Base-by-base conservation (phyloP, 2,113 vertebrate species). In the Epinephelus fuscoguttatus region DNA sequence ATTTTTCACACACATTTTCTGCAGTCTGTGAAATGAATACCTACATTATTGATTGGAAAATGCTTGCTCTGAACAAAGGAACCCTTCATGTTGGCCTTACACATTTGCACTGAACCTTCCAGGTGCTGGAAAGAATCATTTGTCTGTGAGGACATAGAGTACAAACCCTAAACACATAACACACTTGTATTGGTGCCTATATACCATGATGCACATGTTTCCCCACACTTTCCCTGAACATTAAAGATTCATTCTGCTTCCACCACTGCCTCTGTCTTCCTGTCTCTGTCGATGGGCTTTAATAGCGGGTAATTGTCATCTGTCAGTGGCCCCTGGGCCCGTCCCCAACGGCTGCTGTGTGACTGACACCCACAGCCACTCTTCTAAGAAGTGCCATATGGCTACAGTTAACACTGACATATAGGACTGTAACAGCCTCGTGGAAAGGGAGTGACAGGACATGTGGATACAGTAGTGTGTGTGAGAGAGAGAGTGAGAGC, bases 291-390 rank as follows among this genome's bases (percentile, higher is more conserved):
- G 84, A 84, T 90, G 72, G 82, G 17, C 70, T 91, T 84, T 84
- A 93, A 93, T 84, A 87, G 61, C 55, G 66, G 76, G 91, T 92
- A 94, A 92, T 91, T 86, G 89, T 89, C 94, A 88, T 91, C 90
- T 89, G 91, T 91, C 90, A 87, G 52, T 80, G 50, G 70, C 70
- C 90, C 4, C 57, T 75, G 87, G 87, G 83, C 82, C 84, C 30
- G 89, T 92, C 87, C 92, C 91, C 84, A 86, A 50, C 23, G 86
- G 89, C 81, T 81, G 70, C 4, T 73, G 40, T 76, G 76, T 79
- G 87, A 93, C 88, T 84, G 81, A 90, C 72, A 90, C 71, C 78
- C 89, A 88, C 80, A 78, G 87, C 89, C 74, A 72, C 60, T 55
- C 70, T 70, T 71, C 37, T 77, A 75, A 78, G 76, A 62, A 76